Conservation (phyloP, 2,888 invertebrate genomes). For the Thyatira batis region DNA sequence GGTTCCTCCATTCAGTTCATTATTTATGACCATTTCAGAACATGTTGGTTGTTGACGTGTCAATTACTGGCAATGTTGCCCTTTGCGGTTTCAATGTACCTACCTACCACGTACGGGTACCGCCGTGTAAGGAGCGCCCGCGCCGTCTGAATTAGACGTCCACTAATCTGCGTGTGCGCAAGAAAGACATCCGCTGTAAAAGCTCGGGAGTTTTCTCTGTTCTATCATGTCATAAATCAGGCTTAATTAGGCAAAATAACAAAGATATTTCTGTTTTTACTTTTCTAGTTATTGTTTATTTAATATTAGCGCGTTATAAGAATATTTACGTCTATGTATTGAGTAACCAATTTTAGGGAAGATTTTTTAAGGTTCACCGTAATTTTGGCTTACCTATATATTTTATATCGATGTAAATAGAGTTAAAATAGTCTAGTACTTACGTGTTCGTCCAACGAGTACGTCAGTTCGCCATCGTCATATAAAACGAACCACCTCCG, state of each 20-base stretch:
- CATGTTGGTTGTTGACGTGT: slow-evolving; percentile 50
- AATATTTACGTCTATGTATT: too few relatives aligned
- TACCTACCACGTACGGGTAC: background rate
- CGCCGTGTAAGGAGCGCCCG: slow-evolving; percentile 10
- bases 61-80: slow-evolving; percentile 52
- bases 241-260: slow-evolving; percentile 16
- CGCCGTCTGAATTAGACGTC: background rate
- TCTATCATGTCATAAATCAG: slow-evolving; percentile 12
- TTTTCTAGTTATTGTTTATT: too few relatives aligned
- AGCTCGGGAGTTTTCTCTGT: slow-evolving; percentile 12
- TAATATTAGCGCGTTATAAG: too few relatives aligned
- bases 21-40: background rate
- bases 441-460: slow-evolving; percentile 98
- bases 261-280: too few relatives aligned
- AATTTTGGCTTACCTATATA: too few relatives aligned
- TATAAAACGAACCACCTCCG: slow-evolving; percentile 98
- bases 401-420: background rate
- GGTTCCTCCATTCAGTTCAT: background rate
- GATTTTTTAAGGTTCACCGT: too few relatives aligned
- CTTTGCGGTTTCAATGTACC: slow-evolving; percentile 43
- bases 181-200: slow-evolving; percentile 37
- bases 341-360: too few relatives aligned
- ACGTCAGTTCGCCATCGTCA: slow-evolving; percentile 98
- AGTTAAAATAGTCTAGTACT: slow-evolving; percentile 74
- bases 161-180: slow-evolving; percentile 25